Evolutionary conservation across 64 coral and sea anemone genomes (phyloP).

Genomic region (Hydrozoanthus tunicans): DNA sequence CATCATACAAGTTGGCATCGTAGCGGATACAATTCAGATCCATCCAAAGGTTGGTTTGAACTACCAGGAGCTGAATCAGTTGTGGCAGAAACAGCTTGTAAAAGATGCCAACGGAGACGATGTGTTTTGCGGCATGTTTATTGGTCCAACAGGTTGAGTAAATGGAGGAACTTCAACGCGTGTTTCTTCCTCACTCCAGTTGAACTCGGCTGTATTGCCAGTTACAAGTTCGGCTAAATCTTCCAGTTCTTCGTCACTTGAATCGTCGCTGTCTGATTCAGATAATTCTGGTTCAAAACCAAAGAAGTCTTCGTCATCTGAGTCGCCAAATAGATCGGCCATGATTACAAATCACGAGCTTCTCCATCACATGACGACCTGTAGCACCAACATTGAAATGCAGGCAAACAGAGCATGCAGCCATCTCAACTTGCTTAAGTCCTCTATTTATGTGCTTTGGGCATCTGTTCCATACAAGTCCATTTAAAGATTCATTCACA

Average conservation of each 20-base stretch:
- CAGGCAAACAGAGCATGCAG: no score
- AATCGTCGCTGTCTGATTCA: not conserved
- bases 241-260: not conserved
- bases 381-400: no score
- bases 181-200: not conserved
- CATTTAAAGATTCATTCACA: no score
- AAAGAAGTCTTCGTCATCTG: constrained; percentile 6
- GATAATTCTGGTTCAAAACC: not conserved
- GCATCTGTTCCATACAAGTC: no score
- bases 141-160: constrained; percentile 7
- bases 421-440: no score
- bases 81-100: constrained; percentile 37
- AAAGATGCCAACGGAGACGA: constrained; percentile 22
- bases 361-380: no score
- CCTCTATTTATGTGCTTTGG: no score
- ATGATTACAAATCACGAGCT: not conserved
- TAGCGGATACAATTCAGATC: constrained; percentile 19
- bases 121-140: constrained; percentile 20
- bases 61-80: constrained; percentile 27
- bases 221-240: not conserved
- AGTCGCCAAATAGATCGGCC: constrained; percentile 25
- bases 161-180: constrained; percentile 1
- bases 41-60: constrained; percentile 30
- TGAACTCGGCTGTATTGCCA: not conserved
- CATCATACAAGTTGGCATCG: constrained; percentile 20